Conservation (phyloP, 2,888 invertebrate genomes). For the Apotomis turbidana region DNA sequence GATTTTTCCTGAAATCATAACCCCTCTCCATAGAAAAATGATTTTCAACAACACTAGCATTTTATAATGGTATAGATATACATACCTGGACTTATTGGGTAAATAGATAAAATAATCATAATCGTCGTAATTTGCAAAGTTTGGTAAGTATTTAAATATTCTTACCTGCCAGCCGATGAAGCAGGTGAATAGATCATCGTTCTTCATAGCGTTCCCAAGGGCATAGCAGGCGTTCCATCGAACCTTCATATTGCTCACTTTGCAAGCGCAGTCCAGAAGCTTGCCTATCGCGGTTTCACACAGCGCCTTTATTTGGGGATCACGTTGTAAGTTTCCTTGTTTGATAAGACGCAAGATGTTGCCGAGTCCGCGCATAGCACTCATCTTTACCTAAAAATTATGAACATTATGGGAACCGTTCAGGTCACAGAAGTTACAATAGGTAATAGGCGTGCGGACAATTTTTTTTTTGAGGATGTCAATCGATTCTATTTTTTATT, state of each 20-base stretch:
- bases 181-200: constrained; percentile 76
- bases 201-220: constrained; percentile 90
- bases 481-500: too few species aligned
- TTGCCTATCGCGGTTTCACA: constrained; percentile 85
- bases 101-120: too few species aligned
- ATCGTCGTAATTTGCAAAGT: too few species aligned
- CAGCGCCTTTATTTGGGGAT: constrained; percentile 78
- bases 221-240: constrained; percentile 97
- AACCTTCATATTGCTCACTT: constrained; percentile 92
- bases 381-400: constrained; percentile 83
- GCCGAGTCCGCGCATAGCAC: constrained; percentile 92
- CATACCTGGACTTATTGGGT: too few species aligned
- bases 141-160: not conserved
- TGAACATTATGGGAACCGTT: not conserved
- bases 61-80: too few species aligned
- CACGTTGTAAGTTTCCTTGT: constrained; percentile 72
- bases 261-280: constrained; percentile 87
- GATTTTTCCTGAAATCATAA: too few species aligned
- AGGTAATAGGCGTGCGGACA: too few species aligned
- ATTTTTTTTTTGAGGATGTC: too few species aligned
- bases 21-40: too few species aligned
- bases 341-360: constrained; percentile 88
- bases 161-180: constrained; percentile 82
- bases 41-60: too few species aligned
- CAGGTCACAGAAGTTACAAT: too few species aligned